Evolutionary conservation across 2,888 invertebrate genomes (phyloP).

Genomic region (Troilus luridus): DNA sequence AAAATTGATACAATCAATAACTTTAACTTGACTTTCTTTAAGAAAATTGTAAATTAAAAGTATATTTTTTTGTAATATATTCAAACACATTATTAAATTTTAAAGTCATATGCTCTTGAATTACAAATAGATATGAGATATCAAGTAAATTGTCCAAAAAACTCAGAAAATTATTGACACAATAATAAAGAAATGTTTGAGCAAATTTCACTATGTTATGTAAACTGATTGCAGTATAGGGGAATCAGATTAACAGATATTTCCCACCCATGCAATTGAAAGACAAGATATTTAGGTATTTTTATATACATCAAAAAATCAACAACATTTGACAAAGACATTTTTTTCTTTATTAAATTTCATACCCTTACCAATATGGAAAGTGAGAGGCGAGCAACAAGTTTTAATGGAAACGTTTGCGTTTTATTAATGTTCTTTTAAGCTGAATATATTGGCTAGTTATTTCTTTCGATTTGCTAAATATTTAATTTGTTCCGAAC

Average conservation of each 20-base stretch:
- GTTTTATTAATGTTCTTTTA: neutral
- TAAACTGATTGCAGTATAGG: slow-evolving; percentile 42
- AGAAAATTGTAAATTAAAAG: slow-evolving; percentile 3
- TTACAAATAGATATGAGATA: slow-evolving; percentile 1
- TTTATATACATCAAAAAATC: neutral
- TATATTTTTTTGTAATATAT: neutral
- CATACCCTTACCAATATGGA: slow-evolving; percentile 57
- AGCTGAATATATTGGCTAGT: neutral
- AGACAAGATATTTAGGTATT: neutral
- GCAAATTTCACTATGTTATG: slow-evolving; percentile 57
- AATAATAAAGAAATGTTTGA: slow-evolving; percentile 4
- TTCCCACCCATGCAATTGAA: neutral
- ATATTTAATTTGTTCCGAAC: slow-evolving; percentile 48
- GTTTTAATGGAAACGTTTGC: slow-evolving; percentile 47
- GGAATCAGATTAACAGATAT: neutral
- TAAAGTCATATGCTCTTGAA: slow-evolving; percentile 52
- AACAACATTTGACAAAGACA: neutral
- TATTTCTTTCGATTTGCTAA: slow-evolving; percentile 37
- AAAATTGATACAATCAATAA: slow-evolving; percentile 48
- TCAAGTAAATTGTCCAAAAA: neutral
- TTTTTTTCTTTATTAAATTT: slow-evolving; percentile 45
- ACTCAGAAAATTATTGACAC: neutral
- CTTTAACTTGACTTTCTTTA: neutral
- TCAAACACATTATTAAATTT: slow-evolving; percentile 29
- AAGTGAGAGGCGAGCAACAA: slow-evolving; percentile 60